phyloP scores from a whole-genome alignment of 1,140 invertebrate genomes.

The Thalassaphorura encarpata region DNA sequence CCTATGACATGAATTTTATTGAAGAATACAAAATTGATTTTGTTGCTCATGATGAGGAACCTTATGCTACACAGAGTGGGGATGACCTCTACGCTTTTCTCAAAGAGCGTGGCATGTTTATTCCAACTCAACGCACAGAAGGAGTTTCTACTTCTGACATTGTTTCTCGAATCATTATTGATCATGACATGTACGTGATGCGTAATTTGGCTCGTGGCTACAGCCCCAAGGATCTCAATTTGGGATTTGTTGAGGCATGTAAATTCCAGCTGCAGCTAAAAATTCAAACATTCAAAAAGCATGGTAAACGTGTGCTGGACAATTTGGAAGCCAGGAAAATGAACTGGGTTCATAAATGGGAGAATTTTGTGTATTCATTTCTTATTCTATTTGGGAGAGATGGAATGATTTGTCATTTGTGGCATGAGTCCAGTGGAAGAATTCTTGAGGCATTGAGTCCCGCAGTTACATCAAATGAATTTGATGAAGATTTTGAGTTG shows the following conservation, averaged over 20 bases:
- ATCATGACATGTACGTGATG: slow-evolving; percentile 95
- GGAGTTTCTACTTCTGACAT: slow-evolving; percentile 98
- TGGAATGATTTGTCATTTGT: slow-evolving; percentile 71
- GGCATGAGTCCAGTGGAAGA: slow-evolving; percentile 78
- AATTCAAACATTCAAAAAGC: slow-evolving; percentile 86
- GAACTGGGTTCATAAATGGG: slow-evolving; percentile 89
- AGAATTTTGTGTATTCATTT: slow-evolving; percentile 92
- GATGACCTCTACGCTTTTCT: slow-evolving; percentile 86
- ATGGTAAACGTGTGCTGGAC: slow-evolving; percentile 78
- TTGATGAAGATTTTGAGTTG: not conserved
- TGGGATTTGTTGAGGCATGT: slow-evolving; percentile 93
- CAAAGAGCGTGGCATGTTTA: slow-evolving; percentile 93
- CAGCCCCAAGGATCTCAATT: slow-evolving; percentile 95
- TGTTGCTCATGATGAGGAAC: slow-evolving; percentile 97
- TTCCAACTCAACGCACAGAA: slow-evolving; percentile 89
- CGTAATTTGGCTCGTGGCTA: slow-evolving; percentile 94
- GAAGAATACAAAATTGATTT: slow-evolving; percentile 96
- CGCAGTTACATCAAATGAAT: slow-evolving; percentile 57
- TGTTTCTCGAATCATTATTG: slow-evolving; percentile 94
- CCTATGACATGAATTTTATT: slow-evolving; percentile 81
- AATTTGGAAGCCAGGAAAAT: slow-evolving; percentile 77
- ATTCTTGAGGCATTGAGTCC: slow-evolving; percentile 81
- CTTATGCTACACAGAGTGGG: slow-evolving; percentile 70
- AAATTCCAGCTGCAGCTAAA: slow-evolving; percentile 89
- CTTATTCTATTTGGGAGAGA: slow-evolving; percentile 83